phyloP scores from a whole-genome alignment of 2,888 invertebrate species.

The Geophilus truncorum region DNA sequence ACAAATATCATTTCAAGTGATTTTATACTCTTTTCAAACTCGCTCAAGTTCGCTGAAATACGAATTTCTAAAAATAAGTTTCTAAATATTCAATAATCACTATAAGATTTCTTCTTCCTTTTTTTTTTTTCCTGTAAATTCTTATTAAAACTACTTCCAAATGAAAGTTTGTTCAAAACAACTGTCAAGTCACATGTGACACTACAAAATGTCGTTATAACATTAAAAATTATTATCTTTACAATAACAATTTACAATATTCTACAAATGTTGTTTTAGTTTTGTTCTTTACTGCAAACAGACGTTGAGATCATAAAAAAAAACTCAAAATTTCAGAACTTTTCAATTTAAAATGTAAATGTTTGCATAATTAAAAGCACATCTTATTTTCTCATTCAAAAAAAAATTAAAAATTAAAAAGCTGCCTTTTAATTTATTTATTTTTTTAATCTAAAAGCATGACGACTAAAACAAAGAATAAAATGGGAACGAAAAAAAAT shows the following conservation, averaged over 20 bases:
- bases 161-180: not conserved
- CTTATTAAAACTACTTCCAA: not conserved
- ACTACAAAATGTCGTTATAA: not conserved
- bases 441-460: not conserved
- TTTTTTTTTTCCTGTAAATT: not conserved
- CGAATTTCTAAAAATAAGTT: not conserved
- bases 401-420: not conserved
- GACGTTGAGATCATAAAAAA: not conserved
- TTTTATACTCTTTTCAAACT: not conserved
- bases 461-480: not conserved
- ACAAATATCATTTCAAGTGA: not conserved
- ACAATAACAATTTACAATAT: not conserved
- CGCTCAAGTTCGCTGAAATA: not conserved
- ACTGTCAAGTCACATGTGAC: not conserved
- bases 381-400: not conserved
- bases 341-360: too few relatives aligned
- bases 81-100: not conserved
- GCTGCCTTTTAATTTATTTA: not conserved
- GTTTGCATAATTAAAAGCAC: not conserved
- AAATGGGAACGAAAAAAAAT: not conserved
- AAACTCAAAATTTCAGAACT: too few relatives aligned
- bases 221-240: not conserved
- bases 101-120: too few relatives aligned
- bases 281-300: not conserved
- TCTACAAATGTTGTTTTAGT: not conserved